phyloP scores from a whole-genome alignment of 2,113 vertebrate species.

The Hystrix brachyura region DNA sequence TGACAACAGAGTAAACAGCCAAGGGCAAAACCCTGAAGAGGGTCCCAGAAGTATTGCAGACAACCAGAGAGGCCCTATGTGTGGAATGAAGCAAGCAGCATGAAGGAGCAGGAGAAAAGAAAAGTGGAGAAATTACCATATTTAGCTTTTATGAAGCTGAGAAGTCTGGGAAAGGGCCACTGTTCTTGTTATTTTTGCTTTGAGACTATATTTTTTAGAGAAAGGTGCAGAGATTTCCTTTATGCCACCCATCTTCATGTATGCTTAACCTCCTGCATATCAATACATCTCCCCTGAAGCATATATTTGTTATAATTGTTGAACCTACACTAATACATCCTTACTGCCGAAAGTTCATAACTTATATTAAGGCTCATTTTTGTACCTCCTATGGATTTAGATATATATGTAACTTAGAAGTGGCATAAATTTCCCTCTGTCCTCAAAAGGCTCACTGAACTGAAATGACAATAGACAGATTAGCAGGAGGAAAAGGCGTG shows the following conservation, averaged over 20 bases:
- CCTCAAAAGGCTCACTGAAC: not conserved
- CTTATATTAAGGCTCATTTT: not conserved
- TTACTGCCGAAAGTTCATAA: not conserved
- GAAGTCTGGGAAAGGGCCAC: not conserved
- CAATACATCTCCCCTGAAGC: not conserved
- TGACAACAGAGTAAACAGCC: not conserved
- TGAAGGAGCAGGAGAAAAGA: not conserved
- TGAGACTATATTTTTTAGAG: not conserved
- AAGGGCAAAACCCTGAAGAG: not conserved
- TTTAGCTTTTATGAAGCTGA: not conserved
- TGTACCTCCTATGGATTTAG: not conserved
- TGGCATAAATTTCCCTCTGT: not conserved
- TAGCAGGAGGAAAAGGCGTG: not conserved
- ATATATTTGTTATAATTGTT: not conserved
- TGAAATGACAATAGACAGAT: too few species aligned
- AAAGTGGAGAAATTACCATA: not conserved
- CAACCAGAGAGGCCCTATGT: not conserved
- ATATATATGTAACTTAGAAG: not conserved
- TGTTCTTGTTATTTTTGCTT: not conserved
- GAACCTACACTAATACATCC: not conserved
- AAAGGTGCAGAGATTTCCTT: not conserved
- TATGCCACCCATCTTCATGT: not conserved
- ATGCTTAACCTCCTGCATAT: not conserved
- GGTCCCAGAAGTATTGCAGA: not conserved
- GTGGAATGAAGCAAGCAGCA: not conserved